Evolutionary conservation across 53 echinoderm and acorn worm species (phyloP).

Genomic region (Patiria pectinifera): DNA sequence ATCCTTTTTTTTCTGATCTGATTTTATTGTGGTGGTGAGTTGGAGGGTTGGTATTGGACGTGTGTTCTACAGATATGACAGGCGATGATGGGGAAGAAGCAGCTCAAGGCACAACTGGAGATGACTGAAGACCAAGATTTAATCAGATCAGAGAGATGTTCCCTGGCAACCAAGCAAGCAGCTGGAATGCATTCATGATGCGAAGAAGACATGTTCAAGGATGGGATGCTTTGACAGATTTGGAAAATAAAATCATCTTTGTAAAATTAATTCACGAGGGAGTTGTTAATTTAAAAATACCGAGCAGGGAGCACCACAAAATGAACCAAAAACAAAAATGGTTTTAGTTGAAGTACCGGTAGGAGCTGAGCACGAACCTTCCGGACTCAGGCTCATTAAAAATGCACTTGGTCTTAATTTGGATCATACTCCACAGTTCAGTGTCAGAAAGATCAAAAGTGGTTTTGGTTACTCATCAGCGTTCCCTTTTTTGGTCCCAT

Average conservation of each 20-base stretch:
- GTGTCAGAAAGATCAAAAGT: too few species aligned
- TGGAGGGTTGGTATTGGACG: not conserved
- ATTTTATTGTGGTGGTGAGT: not conserved
- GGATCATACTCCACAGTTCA: too few species aligned
- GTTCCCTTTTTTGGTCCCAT: too few species aligned
- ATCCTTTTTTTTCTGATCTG: not conserved
- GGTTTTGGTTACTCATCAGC: too few species aligned
- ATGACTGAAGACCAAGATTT: not conserved
- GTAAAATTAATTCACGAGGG: too few species aligned
- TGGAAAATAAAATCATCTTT: not conserved
- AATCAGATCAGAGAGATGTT: not conserved
- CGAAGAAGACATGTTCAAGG: not conserved
- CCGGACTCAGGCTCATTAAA: too few species aligned
- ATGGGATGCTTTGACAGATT: not conserved
- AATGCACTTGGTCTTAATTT: too few species aligned
- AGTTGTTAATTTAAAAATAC: too few species aligned
- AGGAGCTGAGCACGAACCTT: too few species aligned
- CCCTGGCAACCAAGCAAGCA: not conserved
- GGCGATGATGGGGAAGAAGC: not conserved
- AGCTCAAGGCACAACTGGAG: not conserved
- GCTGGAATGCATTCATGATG: not conserved
- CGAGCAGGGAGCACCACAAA: too few species aligned
- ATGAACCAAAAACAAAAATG: too few species aligned
- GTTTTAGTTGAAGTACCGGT: too few species aligned
- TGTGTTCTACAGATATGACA: not conserved